Evolutionary conservation across 2,113 vertebrate genomes (phyloP).

Genomic region (Campylorhamphus procurvoides): DNA sequence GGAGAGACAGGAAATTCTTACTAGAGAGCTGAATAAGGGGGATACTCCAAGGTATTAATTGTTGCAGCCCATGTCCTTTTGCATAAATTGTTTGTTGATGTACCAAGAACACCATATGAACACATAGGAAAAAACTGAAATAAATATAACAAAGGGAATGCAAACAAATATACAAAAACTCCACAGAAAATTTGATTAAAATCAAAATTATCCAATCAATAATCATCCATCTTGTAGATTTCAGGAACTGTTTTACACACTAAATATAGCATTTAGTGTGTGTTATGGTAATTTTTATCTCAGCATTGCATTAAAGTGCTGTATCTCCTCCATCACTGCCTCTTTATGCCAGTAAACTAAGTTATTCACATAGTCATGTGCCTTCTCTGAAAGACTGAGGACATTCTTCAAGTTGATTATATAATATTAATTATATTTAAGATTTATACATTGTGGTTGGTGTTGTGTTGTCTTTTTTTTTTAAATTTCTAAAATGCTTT

Average conservation of each 20-base stretch:
- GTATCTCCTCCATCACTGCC: not conserved
- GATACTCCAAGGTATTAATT: not conserved
- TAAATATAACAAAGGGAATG: not conserved
- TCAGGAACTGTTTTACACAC: not conserved
- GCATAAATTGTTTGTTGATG: not conserved
- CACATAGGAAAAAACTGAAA: not conserved
- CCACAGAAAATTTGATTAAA: not conserved
- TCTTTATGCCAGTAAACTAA: slow-evolving; percentile 6
- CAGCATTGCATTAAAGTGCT: not conserved
- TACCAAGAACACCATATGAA: not conserved
- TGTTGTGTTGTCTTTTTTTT: not conserved
- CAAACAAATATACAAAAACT: not conserved
- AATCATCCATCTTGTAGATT: not conserved
- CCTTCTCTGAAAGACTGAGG: not conserved
- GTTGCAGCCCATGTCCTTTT: not conserved
- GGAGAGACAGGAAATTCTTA: not conserved
- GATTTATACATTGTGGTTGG: not conserved
- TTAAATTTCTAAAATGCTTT: not conserved
- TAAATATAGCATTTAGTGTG: not conserved
- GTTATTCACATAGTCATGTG: not conserved
- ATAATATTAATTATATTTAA: not conserved
- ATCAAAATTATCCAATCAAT: not conserved
- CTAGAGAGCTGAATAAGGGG: not conserved
- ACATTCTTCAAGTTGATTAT: not conserved
- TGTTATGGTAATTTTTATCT: slow-evolving; percentile 4